Evolutionary conservation across 2,888 invertebrate genomes (phyloP).

Genomic region (Branchellion lobata): DNA sequence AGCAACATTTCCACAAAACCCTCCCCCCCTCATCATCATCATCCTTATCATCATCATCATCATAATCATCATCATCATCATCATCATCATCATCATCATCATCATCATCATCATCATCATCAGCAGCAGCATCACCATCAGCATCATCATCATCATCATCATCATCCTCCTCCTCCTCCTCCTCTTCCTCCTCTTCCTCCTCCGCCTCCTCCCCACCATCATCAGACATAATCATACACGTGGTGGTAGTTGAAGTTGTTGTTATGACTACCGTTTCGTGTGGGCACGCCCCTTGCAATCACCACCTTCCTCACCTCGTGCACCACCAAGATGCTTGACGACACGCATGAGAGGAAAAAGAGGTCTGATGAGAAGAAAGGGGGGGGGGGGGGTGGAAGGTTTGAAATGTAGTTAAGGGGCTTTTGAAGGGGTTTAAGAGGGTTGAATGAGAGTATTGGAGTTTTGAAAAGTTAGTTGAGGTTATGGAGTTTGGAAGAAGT

Average conservation of each 20-base stretch:
- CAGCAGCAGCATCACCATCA: conserved; percentile 15
- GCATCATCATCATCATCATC: not conserved
- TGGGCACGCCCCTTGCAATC: not conserved
- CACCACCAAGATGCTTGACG: conserved; percentile 92
- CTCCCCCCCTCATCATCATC: too few relatives aligned
- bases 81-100: too few relatives aligned
- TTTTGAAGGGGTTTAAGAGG: too few relatives aligned
- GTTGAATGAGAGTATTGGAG: too few relatives aligned
- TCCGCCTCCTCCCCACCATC: too few relatives aligned
- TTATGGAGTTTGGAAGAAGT: too few relatives aligned
- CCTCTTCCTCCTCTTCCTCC: not conserved
- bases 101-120: too few relatives aligned
- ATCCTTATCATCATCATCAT: too few relatives aligned
- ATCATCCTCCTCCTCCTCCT: not conserved
- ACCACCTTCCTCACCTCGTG: conserved; percentile 87
- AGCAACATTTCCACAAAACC: too few relatives aligned
- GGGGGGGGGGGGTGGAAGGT: not conserved
- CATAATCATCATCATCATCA: too few relatives aligned
- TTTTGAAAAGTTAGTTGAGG: too few relatives aligned
- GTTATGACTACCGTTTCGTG: not conserved
- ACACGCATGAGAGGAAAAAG: conserved; percentile 81
- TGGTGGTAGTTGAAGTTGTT: not conserved
- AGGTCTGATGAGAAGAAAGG: conserved; percentile 75
- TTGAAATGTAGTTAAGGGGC: not conserved
- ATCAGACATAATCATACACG: conserved; percentile 25